Percentiles rank a stretch among this genome's conserved stretches.
phyloP scores from a whole-genome alignment of 1,140 invertebrate species.

The Cotesia chilonis region DNA sequence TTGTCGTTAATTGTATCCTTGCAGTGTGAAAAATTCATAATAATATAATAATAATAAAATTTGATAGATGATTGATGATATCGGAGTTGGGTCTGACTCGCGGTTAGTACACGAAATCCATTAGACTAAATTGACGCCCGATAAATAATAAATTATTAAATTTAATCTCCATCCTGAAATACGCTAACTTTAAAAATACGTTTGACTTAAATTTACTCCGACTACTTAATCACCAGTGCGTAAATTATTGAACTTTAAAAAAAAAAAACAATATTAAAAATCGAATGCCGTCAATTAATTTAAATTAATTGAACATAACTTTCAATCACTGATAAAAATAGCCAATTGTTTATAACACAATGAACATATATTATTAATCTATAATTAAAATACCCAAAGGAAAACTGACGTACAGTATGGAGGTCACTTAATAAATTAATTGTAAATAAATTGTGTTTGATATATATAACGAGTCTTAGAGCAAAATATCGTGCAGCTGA shows the following conservation, averaged over 20 bases:
- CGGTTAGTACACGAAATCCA: background rate
- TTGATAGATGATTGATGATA: constrained; percentile 43
- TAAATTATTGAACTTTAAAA: too few relatives aligned
- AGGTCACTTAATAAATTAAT: background rate
- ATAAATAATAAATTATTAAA: background rate
- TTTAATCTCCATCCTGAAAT: background rate
- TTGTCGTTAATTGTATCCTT: too few relatives aligned
- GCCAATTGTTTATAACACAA: too few relatives aligned
- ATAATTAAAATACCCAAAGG: background rate
- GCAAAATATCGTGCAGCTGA: background rate
- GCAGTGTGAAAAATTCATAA: background rate
- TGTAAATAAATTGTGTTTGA: background rate
- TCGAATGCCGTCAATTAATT: too few relatives aligned
- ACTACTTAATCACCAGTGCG: too few relatives aligned
- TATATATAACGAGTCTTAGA: background rate
- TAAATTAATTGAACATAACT: too few relatives aligned
- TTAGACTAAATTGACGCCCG: background rate
- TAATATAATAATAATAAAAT: constrained; percentile 43
- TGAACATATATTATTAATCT: too few relatives aligned
- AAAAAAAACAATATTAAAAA: too few relatives aligned
- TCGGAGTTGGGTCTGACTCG: background rate
- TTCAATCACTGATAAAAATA: too few relatives aligned
- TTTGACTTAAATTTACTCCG: too few relatives aligned
- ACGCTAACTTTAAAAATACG: too few relatives aligned
- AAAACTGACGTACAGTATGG: background rate